phyloP scores from a whole-genome alignment of 1,140 invertebrate genomes.

The Philopotamus ludificatus region DNA sequence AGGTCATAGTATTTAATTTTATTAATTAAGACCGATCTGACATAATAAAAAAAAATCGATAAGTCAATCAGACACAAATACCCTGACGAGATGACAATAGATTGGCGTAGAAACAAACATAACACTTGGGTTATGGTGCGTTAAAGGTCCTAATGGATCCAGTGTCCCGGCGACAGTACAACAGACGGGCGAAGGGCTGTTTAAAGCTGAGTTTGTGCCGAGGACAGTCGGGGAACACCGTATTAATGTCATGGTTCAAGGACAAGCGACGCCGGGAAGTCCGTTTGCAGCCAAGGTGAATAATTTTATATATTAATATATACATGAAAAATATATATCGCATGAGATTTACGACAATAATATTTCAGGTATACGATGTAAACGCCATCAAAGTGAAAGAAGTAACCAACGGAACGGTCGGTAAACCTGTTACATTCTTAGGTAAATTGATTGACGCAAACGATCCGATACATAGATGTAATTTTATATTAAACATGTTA shows the following conservation, averaged over 20 bases:
- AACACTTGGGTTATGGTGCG: constrained; percentile 41
- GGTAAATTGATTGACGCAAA: no score
- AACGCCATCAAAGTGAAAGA: constrained; percentile 92
- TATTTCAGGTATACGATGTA: constrained; percentile 81
- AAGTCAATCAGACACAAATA: no score
- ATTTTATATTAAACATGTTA: no score
- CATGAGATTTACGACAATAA: neutral
- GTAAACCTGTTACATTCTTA: constrained; percentile 91
- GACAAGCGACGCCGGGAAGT: constrained; percentile 77
- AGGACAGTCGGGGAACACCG: constrained; percentile 86
- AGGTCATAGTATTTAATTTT: constrained; percentile 7
- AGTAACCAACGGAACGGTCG: constrained; percentile 84
- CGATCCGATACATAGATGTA: no score
- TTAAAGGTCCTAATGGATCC: constrained; percentile 78
- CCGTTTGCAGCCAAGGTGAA: constrained; percentile 84
- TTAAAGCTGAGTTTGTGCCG: constrained; percentile 85
- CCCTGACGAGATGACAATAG: constrained; percentile 15
- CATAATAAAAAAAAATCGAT: constrained; percentile 2
- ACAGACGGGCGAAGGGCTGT: constrained; percentile 72
- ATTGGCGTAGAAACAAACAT: constrained; percentile 14
- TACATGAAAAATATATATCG: neutral
- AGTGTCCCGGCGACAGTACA: constrained; percentile 83
- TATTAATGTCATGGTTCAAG: constrained; percentile 79
- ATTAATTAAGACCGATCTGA: neutral
- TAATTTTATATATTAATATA: constrained; percentile 1